Evolutionary conservation across 2,888 invertebrate species (phyloP).

Genomic region (Andrena flavipes): DNA sequence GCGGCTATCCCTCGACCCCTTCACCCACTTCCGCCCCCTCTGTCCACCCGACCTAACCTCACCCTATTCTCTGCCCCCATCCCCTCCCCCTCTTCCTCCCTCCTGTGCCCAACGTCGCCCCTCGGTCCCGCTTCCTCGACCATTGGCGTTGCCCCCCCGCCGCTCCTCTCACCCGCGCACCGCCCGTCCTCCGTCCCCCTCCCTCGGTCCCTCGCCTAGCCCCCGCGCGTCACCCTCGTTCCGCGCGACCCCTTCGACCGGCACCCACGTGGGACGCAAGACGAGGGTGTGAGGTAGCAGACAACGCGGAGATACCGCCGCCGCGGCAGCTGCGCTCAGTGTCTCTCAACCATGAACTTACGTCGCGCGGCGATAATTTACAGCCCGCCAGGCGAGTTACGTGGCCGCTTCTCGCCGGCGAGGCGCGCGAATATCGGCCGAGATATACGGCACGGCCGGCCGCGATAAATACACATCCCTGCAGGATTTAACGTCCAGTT

Average conservation of each 20-base stretch:
- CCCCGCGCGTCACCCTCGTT: conserved; percentile 81
- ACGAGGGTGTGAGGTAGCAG: conserved; percentile 82
- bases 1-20: conserved; percentile 72
- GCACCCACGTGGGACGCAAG: conserved; percentile 83
- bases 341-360: conserved; percentile 76
- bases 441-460: conserved; percentile 22
- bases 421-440: conserved; percentile 29
- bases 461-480: conserved; percentile 28
- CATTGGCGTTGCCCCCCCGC: conserved; percentile 47
- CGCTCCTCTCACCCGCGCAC: conserved; percentile 3
- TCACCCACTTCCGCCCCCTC: conserved; percentile 68
- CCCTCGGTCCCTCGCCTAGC: conserved; percentile 20
- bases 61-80: conserved; percentile 29
- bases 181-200: not conserved
- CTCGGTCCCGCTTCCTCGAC: conserved; percentile 53
- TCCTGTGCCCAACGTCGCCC: conserved; percentile 26
- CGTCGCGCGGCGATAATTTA: conserved; percentile 54
- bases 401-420: conserved; percentile 6
- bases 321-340: conserved; percentile 83
- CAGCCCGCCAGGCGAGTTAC: conserved; percentile 6
- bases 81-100: not conserved
- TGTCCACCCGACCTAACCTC: conserved; percentile 64
- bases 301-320: conserved; percentile 82
- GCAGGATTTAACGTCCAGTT: conserved; percentile 7
- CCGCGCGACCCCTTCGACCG: conserved; percentile 84